phyloP scores from a whole-genome alignment of 2,888 invertebrate genomes.

The Polymixis lichenea region DNA sequence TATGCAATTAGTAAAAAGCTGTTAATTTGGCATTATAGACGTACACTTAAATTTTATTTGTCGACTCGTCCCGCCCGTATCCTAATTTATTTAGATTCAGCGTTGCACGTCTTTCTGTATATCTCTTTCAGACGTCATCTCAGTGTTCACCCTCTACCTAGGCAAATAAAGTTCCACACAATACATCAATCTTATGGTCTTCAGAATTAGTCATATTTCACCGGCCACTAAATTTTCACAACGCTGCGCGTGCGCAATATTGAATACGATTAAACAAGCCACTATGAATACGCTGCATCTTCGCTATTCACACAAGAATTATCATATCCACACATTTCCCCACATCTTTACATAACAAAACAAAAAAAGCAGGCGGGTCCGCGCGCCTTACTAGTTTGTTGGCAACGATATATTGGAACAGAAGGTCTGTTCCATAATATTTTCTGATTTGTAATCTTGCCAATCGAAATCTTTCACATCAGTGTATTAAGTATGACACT shows the following conservation, averaged over 20 bases:
- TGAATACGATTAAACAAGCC: constrained; percentile 29
- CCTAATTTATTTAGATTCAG: neutral
- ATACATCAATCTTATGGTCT: neutral
- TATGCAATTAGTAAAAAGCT: too few relatives aligned
- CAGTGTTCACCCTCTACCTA: neutral
- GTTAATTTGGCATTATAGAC: too few relatives aligned
- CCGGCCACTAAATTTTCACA: neutral
- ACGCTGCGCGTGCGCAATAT: neutral
- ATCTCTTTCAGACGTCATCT: neutral
- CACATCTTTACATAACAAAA: constrained; percentile 42
- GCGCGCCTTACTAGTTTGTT: constrained; percentile 23
- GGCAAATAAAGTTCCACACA: neutral
- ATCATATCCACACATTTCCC: constrained; percentile 49
- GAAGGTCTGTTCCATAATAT: neutral
- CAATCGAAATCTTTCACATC: neutral
- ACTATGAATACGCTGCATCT: constrained; percentile 16
- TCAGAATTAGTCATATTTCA: neutral
- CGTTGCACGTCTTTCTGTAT: neutral
- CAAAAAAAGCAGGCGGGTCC: constrained; percentile 41
- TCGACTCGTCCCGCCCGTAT: neutral
- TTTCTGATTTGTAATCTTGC: neutral
- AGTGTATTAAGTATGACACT: neutral
- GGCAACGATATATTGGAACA: neutral
- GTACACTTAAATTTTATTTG: too few relatives aligned
- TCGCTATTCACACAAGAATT: constrained; percentile 40